phyloP scores from a whole-genome alignment of 1,140 invertebrate genomes.

The Drosophila truncata region DNA sequence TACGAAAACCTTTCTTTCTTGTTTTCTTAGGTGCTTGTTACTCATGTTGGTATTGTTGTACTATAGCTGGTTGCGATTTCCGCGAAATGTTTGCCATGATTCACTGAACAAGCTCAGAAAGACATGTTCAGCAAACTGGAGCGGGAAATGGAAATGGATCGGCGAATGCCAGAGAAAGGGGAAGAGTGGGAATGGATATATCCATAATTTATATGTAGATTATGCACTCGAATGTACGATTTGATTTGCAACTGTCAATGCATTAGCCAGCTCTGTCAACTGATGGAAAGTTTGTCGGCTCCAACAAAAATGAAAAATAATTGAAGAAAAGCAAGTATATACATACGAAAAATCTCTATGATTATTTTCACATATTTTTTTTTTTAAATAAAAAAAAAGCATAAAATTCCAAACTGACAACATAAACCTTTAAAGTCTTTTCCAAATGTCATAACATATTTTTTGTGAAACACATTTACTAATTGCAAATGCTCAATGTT shows the following conservation, averaged over 20 bases:
- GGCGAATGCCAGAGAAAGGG: conserved; percentile 21
- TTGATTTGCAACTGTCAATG: conserved; percentile 80
- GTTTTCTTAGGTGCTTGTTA: conserved; percentile 37
- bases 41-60: conserved; percentile 41
- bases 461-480: conserved; percentile 67
- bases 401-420: background rate
- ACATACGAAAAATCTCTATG: background rate
- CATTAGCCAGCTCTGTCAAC: conserved; percentile 43
- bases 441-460: background rate
- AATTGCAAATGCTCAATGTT: conserved; percentile 75
- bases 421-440: background rate
- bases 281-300: conserved; percentile 65
- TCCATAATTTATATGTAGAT: conserved; percentile 77
- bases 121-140: conserved; percentile 50
- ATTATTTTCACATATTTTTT: background rate
- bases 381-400: background rate
- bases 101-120: conserved; percentile 69
- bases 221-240: conserved; percentile 64
- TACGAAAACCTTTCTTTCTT: conserved; percentile 27
- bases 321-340: background rate
- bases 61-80: conserved; percentile 61
- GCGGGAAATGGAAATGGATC: conserved; percentile 42
- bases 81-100: conserved; percentile 76
- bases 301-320: background rate
- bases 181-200: conserved; percentile 7